Evolutionary conservation across 2,113 vertebrate genomes (phyloP).

Genomic region (Sylvia atricapilla): DNA sequence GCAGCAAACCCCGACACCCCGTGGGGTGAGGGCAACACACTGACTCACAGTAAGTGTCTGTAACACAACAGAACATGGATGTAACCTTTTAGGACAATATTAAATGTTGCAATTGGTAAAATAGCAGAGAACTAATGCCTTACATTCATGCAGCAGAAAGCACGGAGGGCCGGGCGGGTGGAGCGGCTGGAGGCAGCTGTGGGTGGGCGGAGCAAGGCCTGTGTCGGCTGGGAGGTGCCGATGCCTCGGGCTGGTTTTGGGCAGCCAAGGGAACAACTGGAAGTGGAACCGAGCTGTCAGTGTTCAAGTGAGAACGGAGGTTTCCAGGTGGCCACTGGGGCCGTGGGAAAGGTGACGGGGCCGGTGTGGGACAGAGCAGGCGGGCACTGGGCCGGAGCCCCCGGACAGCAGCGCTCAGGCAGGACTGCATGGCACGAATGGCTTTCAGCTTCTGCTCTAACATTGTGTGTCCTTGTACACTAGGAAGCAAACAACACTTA

Average conservation of each 20-base stretch:
- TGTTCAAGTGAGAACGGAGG: not conserved
- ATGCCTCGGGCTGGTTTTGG: not conserved
- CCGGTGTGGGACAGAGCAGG: not conserved
- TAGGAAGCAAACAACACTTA: constrained; percentile 44
- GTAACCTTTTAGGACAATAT: not conserved
- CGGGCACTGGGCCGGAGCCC: not conserved
- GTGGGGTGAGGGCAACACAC: not conserved
- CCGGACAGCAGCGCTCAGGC: not conserved
- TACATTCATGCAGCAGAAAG: not conserved
- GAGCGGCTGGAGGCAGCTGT: not conserved
- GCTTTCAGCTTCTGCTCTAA: constrained; percentile 68
- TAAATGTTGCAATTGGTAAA: not conserved
- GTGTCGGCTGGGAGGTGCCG: not conserved
- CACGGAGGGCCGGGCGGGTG: not conserved
- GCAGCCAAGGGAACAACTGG: not conserved
- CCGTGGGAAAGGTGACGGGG: not conserved
- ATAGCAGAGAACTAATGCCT: constrained; percentile 25
- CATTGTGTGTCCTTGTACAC: constrained; percentile 58
- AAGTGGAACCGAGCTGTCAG: not conserved
- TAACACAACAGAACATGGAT: not conserved
- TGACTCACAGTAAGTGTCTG: not conserved
- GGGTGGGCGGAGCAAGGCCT: not conserved
- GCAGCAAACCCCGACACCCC: not conserved
- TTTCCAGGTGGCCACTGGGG: rapidly evolving
- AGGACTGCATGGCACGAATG: constrained; percentile 73